Evolutionary conservation across 2,888 invertebrate genomes (phyloP), one percentile per base, ranked within the genome.

Genomic region (Trichacis sp.): DNA sequence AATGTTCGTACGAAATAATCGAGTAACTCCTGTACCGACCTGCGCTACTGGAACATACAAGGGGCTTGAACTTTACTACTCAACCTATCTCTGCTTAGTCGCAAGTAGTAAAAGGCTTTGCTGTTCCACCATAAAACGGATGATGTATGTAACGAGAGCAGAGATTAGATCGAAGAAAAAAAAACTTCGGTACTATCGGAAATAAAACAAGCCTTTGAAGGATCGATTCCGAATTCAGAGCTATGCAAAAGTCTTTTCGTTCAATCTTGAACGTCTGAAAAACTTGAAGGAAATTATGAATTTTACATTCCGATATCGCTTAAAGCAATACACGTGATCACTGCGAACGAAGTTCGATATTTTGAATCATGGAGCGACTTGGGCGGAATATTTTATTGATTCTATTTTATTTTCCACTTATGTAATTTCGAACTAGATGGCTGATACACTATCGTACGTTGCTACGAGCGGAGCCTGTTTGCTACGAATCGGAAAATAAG

Each of bases 161-260:
- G 69, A 73, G 79, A 80, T 80, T 73, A 74, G 72, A 77, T 78
- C 79, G 71, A 64, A 59, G 73, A 73, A 76, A 75, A 74, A 75
- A 74, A 75, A 73, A 71, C 74, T 15, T 9, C 45, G 15, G 4
- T 45, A 4, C 45, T 14, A 12, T 45, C 15, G 15, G 11, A 45
- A 45, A 45, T 19, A 45, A 45, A 45, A 45, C 15, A 45, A 45
- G 24, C 24, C 24, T 14, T 11, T 3, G 15, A 45, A 45, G 15
- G 11, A 19, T 45, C 15, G 45, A 17, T 36, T 24, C 8, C 24
- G 24, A 24, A 24, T 24, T 24, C 24, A 24, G 8, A 24, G 24
- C 24, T 3, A 24, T 5, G 8, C 8, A 24, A 5, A 24, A 24
- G 24, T 24, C 8, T 24, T 24, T 5, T 8, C 3, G 3, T 24